Evolutionary conservation across 2,113 vertebrate species (phyloP).

Genomic region (Antigone vipio): DNA sequence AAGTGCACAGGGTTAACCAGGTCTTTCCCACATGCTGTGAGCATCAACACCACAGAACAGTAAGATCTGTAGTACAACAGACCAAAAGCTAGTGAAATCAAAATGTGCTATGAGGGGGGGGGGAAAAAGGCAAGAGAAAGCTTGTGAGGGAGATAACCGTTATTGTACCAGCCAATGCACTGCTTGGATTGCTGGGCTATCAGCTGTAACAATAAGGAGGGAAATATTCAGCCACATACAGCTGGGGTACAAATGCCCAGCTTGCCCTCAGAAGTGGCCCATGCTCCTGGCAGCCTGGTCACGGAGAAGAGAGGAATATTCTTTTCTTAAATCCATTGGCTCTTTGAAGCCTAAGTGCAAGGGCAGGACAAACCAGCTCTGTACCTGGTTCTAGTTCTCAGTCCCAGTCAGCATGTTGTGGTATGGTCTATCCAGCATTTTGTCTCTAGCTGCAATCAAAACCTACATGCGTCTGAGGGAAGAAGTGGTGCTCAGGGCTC

Average conservation of each 20-base stretch:
- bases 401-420: neutral
- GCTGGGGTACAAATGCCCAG: neutral
- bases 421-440: neutral
- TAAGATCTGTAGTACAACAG: neutral
- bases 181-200: neutral
- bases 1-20: constrained; percentile 17
- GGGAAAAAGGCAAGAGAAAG: neutral
- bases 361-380: neutral
- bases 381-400: neutral
- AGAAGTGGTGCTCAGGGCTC: neutral
- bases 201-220: neutral
- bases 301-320: neutral
- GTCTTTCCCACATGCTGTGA: constrained; percentile 20
- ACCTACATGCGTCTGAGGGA: neutral
- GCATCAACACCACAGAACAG: neutral
- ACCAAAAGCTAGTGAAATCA: constrained; percentile 25
- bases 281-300: neutral
- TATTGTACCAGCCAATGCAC: neutral
- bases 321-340: neutral
- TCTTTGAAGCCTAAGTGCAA: neutral
- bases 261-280: neutral
- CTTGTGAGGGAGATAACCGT: neutral
- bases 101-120: neutral
- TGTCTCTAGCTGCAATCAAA: neutral
- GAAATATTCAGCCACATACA: neutral